Base-by-base conservation (phyloP, 2,888 invertebrate species). In the Hofmannophila pseudospretella region DNA sequence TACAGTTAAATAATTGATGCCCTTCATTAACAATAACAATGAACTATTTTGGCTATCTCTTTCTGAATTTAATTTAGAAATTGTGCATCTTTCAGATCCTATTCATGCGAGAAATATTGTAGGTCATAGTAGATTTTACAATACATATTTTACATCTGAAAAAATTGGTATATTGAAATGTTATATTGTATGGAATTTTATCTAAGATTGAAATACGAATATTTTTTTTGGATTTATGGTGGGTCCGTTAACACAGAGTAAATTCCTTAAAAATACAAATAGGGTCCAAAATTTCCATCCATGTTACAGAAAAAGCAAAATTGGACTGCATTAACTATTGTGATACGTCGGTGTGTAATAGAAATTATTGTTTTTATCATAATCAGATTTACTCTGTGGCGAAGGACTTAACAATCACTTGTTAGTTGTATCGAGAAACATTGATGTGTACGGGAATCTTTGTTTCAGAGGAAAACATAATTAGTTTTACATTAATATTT, bases 251-350 rank as follows among this genome's bases (percentile, higher is more conserved):
- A 63, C 77, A 72, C 81, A 79, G 82, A 82, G 76, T 74, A 73
- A 69, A 57, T 67, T 60, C 51, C 69, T 55, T 58, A 58, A 67
- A 61, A 64, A 7, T 72, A 71, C 74, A 66, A 69, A 71, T 78
- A 77, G 85, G 84, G 85, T 84, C 85, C 84, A 86, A 85, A 70
- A 54, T 73, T 57, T 84, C 84, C 85, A 84, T 85, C 85, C 82
- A 82, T 65, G 59, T 65, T 68, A 60, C 72, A 72, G 71, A 22
- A 70, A 67, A 60, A 58, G 68, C 64, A 65, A 58, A 65, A 70
- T 75, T 78, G 81, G 80, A 78, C 78, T 76, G 70, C 68, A 63
- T 62, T 64, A 66, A 61, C 46, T 47, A 72, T 68, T 79, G 77
- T 80, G 80, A 79, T 80, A 64, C 65, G 61, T 70, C 65, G 63